Evolutionary conservation across 2,888 invertebrate genomes (phyloP), one percentile per base, ranked within the genome.

Genomic region (Himalopsyche tibetana): DNA sequence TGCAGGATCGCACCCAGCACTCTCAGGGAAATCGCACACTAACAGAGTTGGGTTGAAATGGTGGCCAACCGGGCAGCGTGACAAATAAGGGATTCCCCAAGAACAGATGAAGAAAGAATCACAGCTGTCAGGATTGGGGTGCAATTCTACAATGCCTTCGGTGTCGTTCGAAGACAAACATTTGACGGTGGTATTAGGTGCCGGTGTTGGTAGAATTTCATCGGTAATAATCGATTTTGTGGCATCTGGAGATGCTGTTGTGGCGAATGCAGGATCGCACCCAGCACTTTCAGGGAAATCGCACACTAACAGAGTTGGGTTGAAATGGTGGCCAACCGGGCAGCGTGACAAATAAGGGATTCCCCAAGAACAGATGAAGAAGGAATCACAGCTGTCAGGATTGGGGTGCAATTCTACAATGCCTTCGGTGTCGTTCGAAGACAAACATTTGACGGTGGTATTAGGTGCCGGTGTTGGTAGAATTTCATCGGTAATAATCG

Each of bases 51-150:
- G 84, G 36, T 84, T 84, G 80, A 86, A 63, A 6, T 63, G 19
- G 2, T 19, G 63, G 19, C 63, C 63, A 8, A 19, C 2, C 19
- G 63, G 63, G 8, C 63, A 63, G 8, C 0, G 2, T 11, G 1
- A 9, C 19, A 63, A 11, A 63, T 19, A 19, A 11, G 63, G 51
- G 51, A 51, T 51, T 51, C 51, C 51, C 85, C 86, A 85, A 17
- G 86, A 82, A 82, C 88, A 88, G 15, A 63, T 63, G 63, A 19
- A 63, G 19, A 63, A 63, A 2, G 63, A 63, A 11, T n/a, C 28
- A 19, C 63, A 63, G 28, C 63, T 19, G 9, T 63, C 63, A 9
- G 63, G 63, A 5, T 63, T 63, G 19, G 63, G 63, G 5, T 63
- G 63, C 6, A 63, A 19, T 28, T 63, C 63, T 8, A 63, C 63